phyloP scores from a whole-genome alignment of 2,888 invertebrate species.

The Dascillus cervinus region DNA sequence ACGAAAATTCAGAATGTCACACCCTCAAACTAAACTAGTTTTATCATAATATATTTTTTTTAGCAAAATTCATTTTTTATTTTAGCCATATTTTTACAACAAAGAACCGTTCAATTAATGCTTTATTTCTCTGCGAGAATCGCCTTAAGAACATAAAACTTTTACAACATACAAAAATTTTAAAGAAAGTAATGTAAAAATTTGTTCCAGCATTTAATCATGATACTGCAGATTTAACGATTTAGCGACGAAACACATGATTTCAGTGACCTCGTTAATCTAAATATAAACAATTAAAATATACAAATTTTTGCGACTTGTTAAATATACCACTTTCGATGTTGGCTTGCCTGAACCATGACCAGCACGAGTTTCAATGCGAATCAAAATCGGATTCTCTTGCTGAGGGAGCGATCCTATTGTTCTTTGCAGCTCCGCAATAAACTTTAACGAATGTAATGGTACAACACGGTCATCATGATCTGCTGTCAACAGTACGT shows the following conservation, averaged over 20 bases:
- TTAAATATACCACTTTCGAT: slow-evolving; percentile 78
- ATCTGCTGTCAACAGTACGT: slow-evolving; percentile 93
- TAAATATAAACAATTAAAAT: no score
- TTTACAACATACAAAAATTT: no score
- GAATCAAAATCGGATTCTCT: slow-evolving; percentile 77
- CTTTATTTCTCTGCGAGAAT: no score
- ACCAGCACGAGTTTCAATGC: slow-evolving; percentile 92
- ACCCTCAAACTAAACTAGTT: no score
- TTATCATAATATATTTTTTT: no score
- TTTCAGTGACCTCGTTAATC: slow-evolving; percentile 91
- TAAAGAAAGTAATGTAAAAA: slow-evolving; percentile 1
- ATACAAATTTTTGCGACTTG: no score
- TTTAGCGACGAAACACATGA: slow-evolving; percentile 74
- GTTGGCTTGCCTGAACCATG: slow-evolving; percentile 98
- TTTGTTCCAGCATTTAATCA: background rate
- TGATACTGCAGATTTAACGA: slow-evolving; percentile 51
- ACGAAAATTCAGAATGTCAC: no score
- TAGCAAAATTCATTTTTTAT: no score
- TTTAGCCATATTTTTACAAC: no score
- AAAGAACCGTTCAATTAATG: no score
- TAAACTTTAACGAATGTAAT: slow-evolving; percentile 91
- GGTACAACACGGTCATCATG: slow-evolving; percentile 99
- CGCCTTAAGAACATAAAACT: no score
- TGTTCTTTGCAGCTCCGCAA: slow-evolving; percentile 80
- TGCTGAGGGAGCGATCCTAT: slow-evolving; percentile 56